phyloP scores from a whole-genome alignment of 2,888 invertebrate genomes.

The Cistogaster globosa region DNA sequence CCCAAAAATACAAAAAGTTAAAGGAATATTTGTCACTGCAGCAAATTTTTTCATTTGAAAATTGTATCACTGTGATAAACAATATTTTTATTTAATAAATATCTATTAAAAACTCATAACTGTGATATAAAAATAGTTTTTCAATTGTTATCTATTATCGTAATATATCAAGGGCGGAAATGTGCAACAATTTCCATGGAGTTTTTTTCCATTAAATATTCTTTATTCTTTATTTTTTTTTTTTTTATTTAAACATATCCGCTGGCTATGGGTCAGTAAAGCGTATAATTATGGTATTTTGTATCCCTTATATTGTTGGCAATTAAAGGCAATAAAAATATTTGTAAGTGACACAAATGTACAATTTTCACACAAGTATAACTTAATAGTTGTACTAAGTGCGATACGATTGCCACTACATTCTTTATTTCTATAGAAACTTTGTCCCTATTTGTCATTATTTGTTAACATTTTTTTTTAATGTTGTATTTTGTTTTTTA shows the following conservation, averaged over 20 bases:
- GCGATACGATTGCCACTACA: conserved; percentile 66
- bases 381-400: conserved; percentile 66
- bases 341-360: conserved; percentile 32
- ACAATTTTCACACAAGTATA: conserved; percentile 35
- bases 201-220: neutral
- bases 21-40: too few relatives aligned
- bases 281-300: conserved; percentile 62
- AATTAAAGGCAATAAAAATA: conserved; percentile 62
- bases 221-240: neutral
- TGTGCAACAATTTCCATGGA: conserved; percentile 43
- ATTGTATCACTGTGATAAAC: too few relatives aligned
- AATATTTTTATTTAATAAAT: too few relatives aligned
- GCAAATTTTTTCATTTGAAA: too few relatives aligned
- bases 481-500: neutral
- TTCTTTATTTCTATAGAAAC: conserved; percentile 10
- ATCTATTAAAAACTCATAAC: neutral
- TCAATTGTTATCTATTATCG: neutral
- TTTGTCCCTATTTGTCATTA: conserved; percentile 53
- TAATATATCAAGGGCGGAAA: neutral
- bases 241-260: neutral
- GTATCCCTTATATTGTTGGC: conserved; percentile 64
- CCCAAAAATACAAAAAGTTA: too few relatives aligned
- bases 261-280: conserved; percentile 40
- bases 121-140: neutral
- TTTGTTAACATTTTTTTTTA: conserved; percentile 54